These are phyloP conservation scores for Acanthococcus lagerstroemiae DNA, from an alignment of 2,888 invertebrate genomes.

Conservation along the genomic window DNA sequence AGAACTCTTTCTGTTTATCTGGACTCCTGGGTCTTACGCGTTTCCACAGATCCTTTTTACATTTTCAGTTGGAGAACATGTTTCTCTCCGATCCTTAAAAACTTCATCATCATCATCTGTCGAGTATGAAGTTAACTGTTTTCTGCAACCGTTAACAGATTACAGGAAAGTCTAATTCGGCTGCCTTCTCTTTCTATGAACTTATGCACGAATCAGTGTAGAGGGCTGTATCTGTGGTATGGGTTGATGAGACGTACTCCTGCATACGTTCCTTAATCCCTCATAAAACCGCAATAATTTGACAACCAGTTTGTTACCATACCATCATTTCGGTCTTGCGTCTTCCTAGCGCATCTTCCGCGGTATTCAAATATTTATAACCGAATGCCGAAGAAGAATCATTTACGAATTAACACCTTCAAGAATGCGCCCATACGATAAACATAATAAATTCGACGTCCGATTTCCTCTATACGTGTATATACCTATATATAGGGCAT, in stretches of 20 bases:
- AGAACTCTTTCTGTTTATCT: too few relatives aligned
- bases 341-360: background rate
- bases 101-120: too few relatives aligned
- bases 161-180: background rate
- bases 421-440: background rate
- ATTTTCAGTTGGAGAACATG: too few relatives aligned
- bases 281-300: background rate
- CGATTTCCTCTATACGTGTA: too few relatives aligned
- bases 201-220: background rate
- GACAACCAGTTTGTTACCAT: background rate
- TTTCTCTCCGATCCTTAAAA: too few relatives aligned
- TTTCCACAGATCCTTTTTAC: too few relatives aligned
- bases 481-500: background rate
- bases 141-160: too few relatives aligned
- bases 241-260: background rate
- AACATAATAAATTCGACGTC: too few relatives aligned
- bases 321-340: background rate
- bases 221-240: background rate
- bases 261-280: too few relatives aligned
- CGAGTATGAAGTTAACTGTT: too few relatives aligned
- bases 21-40: too few relatives aligned
- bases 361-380: background rate
- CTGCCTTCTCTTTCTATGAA: background rate
- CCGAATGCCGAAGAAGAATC: too few relatives aligned
- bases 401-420: background rate